A percentile compares a stretch with the other conserved stretches of the same genome.
Evolutionary conservation across 2,888 invertebrate species (phyloP).

Genomic region (Hemithea aestivaria): DNA sequence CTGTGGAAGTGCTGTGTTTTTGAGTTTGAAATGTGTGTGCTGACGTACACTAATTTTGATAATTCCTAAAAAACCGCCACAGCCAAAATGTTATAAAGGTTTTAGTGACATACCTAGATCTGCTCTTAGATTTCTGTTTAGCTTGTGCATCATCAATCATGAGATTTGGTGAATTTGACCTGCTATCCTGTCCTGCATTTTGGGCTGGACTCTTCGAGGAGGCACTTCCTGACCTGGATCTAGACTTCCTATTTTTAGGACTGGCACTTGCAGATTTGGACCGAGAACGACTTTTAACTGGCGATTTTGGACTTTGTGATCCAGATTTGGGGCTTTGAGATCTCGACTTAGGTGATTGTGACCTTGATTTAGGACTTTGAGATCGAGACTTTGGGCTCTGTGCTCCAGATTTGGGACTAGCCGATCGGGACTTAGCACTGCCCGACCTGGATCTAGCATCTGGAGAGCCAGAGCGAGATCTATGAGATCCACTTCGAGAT

Average conservation of each 20-base stretch:
- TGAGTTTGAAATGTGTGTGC: too few species aligned
- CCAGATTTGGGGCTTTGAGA: slow-evolving; percentile 43
- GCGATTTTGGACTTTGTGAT: slow-evolving; percentile 64
- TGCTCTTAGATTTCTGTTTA: slow-evolving; percentile 60
- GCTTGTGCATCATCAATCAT: slow-evolving; percentile 72
- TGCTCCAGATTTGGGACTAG: slow-evolving; percentile 53
- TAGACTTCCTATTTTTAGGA: slow-evolving; percentile 21
- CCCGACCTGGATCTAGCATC: slow-evolving; percentile 54
- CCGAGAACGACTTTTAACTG: slow-evolving; percentile 24
- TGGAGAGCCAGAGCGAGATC: slow-evolving; percentile 48
- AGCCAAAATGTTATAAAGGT: too few species aligned
- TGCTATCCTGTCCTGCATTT: slow-evolving; percentile 52
- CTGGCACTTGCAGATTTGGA: slow-evolving; percentile 24
- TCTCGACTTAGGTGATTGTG: slow-evolving; percentile 46
- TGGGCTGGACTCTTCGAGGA: slow-evolving; percentile 42
- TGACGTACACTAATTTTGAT: too few species aligned
- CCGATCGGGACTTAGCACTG: slow-evolving; percentile 48
- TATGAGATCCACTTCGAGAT: slow-evolving; percentile 60
- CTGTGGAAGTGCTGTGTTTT: too few species aligned
- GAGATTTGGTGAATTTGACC: slow-evolving; percentile 75
- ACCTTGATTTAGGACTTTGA: slow-evolving; percentile 47
- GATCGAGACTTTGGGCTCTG: slow-evolving; percentile 52
- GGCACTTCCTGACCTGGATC: slow-evolving; percentile 36
- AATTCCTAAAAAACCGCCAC: not conserved
- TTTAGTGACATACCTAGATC: slow-evolving; percentile 51